Percentiles rank a stretch among this genome's conserved stretches.
phyloP scores from a whole-genome alignment of 2,113 vertebrate genomes.

The Aegithalos caudatus region DNA sequence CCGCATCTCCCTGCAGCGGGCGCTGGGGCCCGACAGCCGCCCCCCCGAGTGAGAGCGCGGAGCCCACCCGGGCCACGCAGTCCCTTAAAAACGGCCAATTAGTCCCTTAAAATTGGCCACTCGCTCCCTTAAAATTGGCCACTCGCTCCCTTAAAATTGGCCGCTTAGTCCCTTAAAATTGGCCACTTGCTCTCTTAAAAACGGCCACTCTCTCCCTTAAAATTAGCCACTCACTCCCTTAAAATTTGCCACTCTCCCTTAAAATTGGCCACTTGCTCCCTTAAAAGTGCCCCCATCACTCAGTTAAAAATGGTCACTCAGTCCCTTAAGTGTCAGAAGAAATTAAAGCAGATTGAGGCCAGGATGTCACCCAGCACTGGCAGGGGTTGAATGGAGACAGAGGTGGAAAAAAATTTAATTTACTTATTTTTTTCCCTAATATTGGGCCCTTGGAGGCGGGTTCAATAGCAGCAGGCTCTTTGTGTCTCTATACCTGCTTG shows the following conservation, averaged over 20 bases:
- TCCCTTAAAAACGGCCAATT: too few species aligned
- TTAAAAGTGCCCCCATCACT: too few species aligned
- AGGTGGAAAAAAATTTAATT: not conserved
- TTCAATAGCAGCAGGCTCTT: not conserved
- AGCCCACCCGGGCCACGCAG: too few species aligned
- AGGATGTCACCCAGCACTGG: accelerated
- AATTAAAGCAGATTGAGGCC: accelerated
- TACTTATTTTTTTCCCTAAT: not conserved
- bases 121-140: not conserved
- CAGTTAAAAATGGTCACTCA: too few species aligned
- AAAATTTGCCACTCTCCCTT: accelerated
- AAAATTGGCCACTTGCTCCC: not conserved
- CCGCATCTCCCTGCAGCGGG: constrained; percentile 90
- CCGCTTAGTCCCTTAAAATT: too few species aligned
- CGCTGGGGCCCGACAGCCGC: constrained; percentile 90
- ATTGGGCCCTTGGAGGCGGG: not conserved
- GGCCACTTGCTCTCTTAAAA: accelerated
- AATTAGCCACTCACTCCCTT: accelerated
- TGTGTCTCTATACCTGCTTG: not conserved
- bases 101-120: not conserved
- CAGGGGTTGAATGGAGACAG: accelerated
- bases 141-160: not conserved
- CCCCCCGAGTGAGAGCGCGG: constrained; percentile 95
- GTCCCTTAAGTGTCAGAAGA: too few species aligned
- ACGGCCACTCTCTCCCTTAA: accelerated